Evolutionary conservation across 2,888 invertebrate genomes (phyloP).

Genomic region (Sminthurides aquaticus): DNA sequence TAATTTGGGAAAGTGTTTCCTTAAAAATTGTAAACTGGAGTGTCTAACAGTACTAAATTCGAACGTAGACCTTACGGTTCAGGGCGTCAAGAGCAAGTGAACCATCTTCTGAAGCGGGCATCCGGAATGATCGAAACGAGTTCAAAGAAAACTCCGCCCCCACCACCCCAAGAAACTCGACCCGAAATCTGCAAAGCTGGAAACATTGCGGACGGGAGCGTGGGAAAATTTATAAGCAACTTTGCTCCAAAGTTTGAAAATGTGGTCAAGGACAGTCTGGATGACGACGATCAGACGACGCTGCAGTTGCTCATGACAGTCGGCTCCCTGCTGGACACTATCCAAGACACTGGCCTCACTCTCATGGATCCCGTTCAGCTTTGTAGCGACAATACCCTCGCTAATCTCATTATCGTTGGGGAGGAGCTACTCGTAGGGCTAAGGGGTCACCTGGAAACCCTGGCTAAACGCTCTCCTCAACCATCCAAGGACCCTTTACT

Average conservation of each 20-base stretch:
- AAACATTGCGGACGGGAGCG: too few relatives aligned
- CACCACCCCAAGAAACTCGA: too few relatives aligned
- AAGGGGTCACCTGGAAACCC: neutral
- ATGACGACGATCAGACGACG: constrained; percentile 8
- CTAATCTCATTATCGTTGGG: neutral
- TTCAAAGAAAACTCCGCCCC: neutral
- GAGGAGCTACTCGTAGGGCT: constrained; percentile 1
- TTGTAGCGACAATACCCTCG: constrained; percentile 12
- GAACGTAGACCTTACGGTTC: too few relatives aligned
- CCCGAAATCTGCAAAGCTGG: too few relatives aligned
- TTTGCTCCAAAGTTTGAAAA: constrained; percentile 7
- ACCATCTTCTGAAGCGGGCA: neutral
- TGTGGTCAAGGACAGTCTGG: neutral
- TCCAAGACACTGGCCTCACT: constrained; percentile 12
- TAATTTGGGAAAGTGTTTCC: too few relatives aligned
- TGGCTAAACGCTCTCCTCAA: neutral
- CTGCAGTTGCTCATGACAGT: constrained; percentile 12
- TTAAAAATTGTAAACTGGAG: too few relatives aligned
- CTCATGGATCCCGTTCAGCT: constrained; percentile 17
- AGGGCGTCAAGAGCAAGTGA: neutral
- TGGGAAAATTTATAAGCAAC: neutral
- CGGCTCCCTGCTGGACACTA: constrained; percentile 11
- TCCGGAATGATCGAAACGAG: neutral
- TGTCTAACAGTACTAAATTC: too few relatives aligned
- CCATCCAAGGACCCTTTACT: neutral